phyloP scores from a whole-genome alignment of 2,113 vertebrate genomes.

The Origma solitaria region DNA sequence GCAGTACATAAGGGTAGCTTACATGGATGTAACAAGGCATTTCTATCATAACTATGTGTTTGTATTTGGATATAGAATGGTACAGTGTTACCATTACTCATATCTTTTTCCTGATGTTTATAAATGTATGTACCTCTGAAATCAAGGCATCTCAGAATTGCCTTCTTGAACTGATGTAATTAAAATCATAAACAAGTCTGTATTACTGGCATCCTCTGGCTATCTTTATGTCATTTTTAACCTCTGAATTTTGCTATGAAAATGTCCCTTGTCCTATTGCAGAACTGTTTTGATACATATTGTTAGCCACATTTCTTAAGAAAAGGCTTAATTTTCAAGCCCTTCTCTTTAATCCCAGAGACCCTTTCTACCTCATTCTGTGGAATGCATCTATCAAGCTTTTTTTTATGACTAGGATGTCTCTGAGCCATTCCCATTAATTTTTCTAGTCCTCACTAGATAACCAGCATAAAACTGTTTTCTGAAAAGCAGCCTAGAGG shows the following conservation, averaged over 20 bases:
- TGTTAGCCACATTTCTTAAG: neutral
- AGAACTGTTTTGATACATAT: neutral
- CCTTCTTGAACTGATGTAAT: neutral
- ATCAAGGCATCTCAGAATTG: neutral
- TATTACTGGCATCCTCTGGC: neutral
- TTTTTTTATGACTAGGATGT: neutral
- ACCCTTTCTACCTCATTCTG: accelerated
- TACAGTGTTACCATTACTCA: neutral
- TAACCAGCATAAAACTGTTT: neutral
- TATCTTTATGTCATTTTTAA: neutral
- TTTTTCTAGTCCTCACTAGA: neutral
- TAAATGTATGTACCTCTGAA: neutral
- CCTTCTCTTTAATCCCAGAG: neutral
- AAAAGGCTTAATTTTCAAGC: neutral
- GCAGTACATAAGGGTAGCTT: neutral
- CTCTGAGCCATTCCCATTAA: neutral
- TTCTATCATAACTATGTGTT: neutral
- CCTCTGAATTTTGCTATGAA: neutral
- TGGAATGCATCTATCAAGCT: neutral
- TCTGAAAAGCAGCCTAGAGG: neutral
- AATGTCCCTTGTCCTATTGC: neutral
- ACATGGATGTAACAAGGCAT: neutral
- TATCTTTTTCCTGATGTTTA: neutral
- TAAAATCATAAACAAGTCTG: neutral
- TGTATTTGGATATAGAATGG: neutral